phyloP scores from a whole-genome alignment of 2,113 vertebrate genomes.

The Callocephalon fimbriatum region DNA sequence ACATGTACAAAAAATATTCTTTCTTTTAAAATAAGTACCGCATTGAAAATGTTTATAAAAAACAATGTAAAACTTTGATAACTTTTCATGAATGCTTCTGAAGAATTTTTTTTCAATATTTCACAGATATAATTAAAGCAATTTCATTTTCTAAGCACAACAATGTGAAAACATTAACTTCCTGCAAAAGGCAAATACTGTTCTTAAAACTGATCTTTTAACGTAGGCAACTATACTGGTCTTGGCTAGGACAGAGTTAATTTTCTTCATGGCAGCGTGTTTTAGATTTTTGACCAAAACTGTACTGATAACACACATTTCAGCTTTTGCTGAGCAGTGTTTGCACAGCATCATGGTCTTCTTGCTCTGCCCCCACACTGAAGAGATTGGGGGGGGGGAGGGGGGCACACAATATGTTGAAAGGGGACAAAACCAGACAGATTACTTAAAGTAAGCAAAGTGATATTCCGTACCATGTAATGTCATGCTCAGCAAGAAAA shows the following conservation, averaged over 20 bases:
- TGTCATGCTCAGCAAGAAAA: accelerated
- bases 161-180: neutral
- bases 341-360: neutral
- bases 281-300: neutral
- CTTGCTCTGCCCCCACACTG: neutral
- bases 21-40: neutral
- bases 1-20: neutral
- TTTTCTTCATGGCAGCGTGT: neutral
- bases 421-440: neutral
- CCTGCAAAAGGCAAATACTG: neutral
- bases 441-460: neutral
- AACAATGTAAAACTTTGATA: neutral
- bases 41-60: neutral
- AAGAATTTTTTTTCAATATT: neutral
- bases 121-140: neutral
- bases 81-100: neutral
- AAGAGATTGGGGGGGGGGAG: too few species aligned
- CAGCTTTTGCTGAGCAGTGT: neutral
- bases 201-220: neutral
- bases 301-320: neutral
- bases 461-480: neutral
- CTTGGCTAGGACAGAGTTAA: neutral
- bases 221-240: neutral
- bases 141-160: neutral
- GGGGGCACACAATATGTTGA: neutral